phyloP scores from a whole-genome alignment of 2,888 invertebrate genomes.

The Caenorhabditis sinica region DNA sequence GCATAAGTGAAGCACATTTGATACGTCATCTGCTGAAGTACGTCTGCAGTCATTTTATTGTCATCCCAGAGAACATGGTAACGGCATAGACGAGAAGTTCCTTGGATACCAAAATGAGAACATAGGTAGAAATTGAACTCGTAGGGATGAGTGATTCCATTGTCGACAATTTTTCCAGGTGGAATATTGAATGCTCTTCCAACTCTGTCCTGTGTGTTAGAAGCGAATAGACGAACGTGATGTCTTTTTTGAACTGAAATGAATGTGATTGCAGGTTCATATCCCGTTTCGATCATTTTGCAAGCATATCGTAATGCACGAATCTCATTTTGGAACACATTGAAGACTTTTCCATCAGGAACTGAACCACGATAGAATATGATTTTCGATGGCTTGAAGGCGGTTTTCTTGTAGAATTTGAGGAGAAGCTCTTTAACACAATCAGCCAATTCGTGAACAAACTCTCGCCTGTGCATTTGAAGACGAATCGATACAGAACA shows the following conservation, averaged over 20 bases:
- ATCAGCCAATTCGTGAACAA: constrained; percentile 97
- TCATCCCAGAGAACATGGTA: constrained; percentile 99
- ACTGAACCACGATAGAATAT: constrained; percentile 99
- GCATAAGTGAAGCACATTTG: constrained; percentile 99
- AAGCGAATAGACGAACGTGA: constrained; percentile 98
- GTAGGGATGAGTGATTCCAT: constrained; percentile 99
- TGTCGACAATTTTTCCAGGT: constrained; percentile 99
- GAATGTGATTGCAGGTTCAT: constrained; percentile 96
- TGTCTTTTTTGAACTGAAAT: constrained; percentile 99
- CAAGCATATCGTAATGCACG: constrained; percentile 98
- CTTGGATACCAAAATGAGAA: constrained; percentile 88
- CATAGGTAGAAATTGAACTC: constrained; percentile 99
- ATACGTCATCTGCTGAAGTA: constrained; percentile 98
- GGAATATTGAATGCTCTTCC: constrained; percentile 99
- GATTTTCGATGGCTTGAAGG: constrained; percentile 99
- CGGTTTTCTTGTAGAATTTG: constrained; percentile 99
- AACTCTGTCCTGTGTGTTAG: constrained; percentile 96
- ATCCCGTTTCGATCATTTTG: constrained; percentile 94
- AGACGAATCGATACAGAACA: constrained; percentile 98
- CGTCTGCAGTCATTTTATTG: constrained; percentile 98
- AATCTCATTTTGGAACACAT: constrained; percentile 96
- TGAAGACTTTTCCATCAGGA: constrained; percentile 98
- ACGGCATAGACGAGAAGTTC: constrained; percentile 98
- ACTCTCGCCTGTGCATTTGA: constrained; percentile 92
- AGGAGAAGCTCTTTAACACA: constrained; percentile 98